These are phyloP conservation scores for Thereuonema tuberculata DNA, from an alignment of 1,140 invertebrate species.

Conservation along the genomic window DNA sequence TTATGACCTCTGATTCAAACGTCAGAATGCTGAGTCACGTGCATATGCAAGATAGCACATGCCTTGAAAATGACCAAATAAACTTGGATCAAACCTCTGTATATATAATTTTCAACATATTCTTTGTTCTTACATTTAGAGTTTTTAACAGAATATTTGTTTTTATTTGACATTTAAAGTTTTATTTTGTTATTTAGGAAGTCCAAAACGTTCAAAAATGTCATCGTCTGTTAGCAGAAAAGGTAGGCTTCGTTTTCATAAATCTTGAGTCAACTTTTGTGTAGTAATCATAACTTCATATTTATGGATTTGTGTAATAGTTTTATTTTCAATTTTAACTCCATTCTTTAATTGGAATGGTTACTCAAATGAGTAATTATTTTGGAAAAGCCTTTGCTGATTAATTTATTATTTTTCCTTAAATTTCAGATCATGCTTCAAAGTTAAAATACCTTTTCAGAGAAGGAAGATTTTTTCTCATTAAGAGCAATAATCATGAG, in stretches of 20 bases:
- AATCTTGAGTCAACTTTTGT: background rate
- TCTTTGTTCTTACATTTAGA: no score
- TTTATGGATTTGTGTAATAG: background rate
- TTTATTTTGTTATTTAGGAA: background rate
- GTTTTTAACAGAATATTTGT: no score
- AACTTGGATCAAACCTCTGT: no score
- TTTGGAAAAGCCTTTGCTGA: no score
- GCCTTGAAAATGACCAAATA: no score
- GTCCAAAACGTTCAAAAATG: background rate
- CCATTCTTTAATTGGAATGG: no score
- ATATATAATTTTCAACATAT: no score
- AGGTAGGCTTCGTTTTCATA: background rate
- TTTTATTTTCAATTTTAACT: background rate
- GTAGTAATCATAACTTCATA: background rate
- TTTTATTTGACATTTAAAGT: no score
- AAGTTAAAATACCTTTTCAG: constrained; percentile 89
- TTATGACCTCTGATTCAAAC: no score
- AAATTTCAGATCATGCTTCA: constrained; percentile 52
- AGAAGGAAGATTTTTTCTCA: constrained; percentile 89
- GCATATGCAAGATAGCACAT: no score
- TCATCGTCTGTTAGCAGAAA: constrained; percentile 1
- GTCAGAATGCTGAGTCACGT: no score
- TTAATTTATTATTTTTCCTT: background rate
- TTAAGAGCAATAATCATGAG: constrained; percentile 95
- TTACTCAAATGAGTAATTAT: no score